These are phyloP conservation scores for Arremon brunneinucha DNA, from an alignment of 2,797 vertebrate genomes.

Conservation along the genomic window DNA sequence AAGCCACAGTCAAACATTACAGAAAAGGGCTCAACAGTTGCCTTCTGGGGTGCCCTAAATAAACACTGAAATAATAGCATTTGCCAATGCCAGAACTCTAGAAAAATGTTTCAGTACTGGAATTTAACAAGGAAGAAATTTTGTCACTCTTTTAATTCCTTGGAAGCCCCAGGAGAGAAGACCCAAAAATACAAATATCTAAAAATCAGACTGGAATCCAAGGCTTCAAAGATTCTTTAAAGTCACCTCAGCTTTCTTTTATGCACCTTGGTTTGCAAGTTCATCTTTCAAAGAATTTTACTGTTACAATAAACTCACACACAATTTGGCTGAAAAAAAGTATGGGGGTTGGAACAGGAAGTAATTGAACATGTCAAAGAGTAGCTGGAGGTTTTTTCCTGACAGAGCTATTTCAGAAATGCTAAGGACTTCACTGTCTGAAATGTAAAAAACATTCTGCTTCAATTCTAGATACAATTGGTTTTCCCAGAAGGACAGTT, in stretches of 20 bases:
- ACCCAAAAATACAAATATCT: background rate
- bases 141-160: background rate
- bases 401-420: conserved; percentile 23
- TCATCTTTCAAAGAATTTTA: conserved; percentile 21
- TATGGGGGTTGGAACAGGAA: background rate
- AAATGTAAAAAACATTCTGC: background rate
- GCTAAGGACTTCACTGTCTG: background rate
- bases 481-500: background rate
- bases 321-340: conserved; percentile 10
- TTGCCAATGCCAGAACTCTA: background rate
- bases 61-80: background rate
- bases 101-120: background rate
- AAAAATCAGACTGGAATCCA: background rate
- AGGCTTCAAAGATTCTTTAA: background rate
- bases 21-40: background rate
- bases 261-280: background rate
- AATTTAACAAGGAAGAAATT: background rate
- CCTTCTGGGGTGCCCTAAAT: background rate
- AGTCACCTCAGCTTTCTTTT: background rate
- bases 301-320: background rate
- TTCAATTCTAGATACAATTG: background rate
- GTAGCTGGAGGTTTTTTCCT: background rate
- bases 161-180: background rate
- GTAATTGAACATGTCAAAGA: background rate
- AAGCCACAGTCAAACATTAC: background rate